A percentile compares a stretch with the other conserved stretches of the same genome.
These are phyloP conservation scores for Cancer borealis DNA, from an alignment of 2,888 invertebrate genomes.

Conservation along the genomic window DNA sequence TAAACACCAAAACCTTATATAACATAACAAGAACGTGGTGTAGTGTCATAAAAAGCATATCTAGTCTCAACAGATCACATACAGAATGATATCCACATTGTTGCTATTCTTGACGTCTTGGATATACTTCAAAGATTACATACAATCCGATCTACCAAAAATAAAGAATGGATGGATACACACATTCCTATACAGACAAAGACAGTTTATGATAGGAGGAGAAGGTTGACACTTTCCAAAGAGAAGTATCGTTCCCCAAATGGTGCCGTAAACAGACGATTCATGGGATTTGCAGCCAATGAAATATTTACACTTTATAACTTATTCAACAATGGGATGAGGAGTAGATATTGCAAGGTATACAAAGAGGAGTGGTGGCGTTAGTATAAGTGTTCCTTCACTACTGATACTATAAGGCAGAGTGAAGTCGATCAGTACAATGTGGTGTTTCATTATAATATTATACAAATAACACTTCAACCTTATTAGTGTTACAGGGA, in stretches of 20 bases:
- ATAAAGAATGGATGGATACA: background rate
- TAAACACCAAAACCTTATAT: background rate
- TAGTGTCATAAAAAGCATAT: background rate
- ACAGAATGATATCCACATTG: background rate
- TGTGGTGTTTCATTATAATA: constrained; percentile 8
- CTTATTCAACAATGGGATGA: background rate
- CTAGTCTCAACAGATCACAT: background rate
- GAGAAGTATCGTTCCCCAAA: background rate
- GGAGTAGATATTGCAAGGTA: background rate
- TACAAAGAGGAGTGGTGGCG: background rate
- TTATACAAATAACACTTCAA: background rate
- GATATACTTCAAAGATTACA: background rate
- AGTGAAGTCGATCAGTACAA: background rate
- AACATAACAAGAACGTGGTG: background rate
- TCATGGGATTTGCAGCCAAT: background rate
- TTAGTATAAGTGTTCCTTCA: background rate
- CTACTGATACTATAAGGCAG: background rate
- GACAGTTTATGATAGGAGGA: background rate
- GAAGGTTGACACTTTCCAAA: background rate
- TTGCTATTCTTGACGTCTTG: background rate
- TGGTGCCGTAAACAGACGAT: background rate
- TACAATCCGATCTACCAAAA: background rate
- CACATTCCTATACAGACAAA: background rate
- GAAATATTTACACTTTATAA: constrained; percentile 10
- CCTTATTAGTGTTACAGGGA: background rate